phyloP scores from a whole-genome alignment of 2,797 vertebrate species.

The Malacoraja senta region DNA sequence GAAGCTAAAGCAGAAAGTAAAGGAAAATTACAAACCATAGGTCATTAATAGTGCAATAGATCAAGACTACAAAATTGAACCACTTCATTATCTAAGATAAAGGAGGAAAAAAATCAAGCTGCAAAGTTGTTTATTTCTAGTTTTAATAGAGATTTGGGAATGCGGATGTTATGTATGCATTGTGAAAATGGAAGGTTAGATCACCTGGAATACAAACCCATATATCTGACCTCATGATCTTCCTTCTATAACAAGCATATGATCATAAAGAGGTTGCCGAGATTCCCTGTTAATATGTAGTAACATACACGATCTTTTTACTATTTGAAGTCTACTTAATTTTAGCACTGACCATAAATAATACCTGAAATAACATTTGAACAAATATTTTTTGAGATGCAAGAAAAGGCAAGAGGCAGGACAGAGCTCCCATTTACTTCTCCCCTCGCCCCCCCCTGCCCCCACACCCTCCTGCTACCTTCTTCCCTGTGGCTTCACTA shows the following conservation, averaged over 20 bases:
- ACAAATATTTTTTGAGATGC: neutral
- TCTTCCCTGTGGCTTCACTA: too few species aligned
- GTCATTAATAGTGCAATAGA: too few species aligned
- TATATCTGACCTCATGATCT: neutral
- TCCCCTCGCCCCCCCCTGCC: too few species aligned
- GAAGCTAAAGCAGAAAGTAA: conserved; percentile 64
- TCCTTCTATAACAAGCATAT: neutral
- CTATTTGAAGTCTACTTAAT: neutral
- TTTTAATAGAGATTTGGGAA: neutral
- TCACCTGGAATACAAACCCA: neutral
- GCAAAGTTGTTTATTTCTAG: neutral
- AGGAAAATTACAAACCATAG: neutral
- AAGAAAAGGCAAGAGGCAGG: too few species aligned
- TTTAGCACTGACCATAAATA: neutral
- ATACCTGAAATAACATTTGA: neutral
- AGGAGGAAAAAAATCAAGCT: neutral
- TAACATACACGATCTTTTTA: neutral
- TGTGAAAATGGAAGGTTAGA: neutral
- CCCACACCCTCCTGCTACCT: too few species aligned
- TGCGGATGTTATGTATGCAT: too few species aligned
- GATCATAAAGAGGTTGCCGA: neutral
- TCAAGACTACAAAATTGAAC: neutral
- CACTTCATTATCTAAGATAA: neutral
- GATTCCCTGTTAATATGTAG: neutral
- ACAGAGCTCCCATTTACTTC: too few species aligned